A percentile compares a stretch with the other conserved stretches of the same genome.
Evolutionary conservation across 2,888 invertebrate species (phyloP).

Genomic region (Coleophora deauratella): DNA sequence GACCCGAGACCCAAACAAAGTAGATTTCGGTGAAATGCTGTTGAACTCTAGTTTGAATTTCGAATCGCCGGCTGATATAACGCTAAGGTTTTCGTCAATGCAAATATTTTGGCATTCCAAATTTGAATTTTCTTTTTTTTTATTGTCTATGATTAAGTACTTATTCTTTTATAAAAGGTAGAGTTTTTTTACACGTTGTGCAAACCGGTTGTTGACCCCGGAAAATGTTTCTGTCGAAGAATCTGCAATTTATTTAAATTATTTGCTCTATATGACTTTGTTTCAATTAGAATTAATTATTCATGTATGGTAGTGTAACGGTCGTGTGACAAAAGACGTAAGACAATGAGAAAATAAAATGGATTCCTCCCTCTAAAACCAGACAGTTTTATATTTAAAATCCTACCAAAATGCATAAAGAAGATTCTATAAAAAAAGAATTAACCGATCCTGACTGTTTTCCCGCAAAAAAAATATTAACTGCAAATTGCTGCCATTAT

Average conservation of each 20-base stretch:
- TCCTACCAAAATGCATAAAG: too few species aligned
- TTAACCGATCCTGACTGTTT: too few species aligned
- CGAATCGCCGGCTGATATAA: slow-evolving; percentile 32
- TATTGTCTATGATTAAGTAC: not conserved
- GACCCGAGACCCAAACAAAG: slow-evolving; percentile 72
- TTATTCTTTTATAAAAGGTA: too few species aligned
- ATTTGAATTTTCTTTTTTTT: slow-evolving; percentile 4
- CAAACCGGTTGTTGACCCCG: slow-evolving; percentile 54
- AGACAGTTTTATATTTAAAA: too few species aligned
- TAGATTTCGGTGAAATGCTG: slow-evolving; percentile 72
- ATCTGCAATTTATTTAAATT: not conserved
- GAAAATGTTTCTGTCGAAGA: slow-evolving; percentile 36
- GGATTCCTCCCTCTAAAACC: too few species aligned
- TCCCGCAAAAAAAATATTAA: too few species aligned
- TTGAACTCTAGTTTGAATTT: slow-evolving; percentile 65
- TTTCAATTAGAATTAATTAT: too few species aligned
- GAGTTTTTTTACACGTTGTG: slow-evolving; percentile 26
- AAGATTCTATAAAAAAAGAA: too few species aligned
- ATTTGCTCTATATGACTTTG: not conserved
- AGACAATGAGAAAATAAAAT: too few species aligned
- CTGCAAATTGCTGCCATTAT: too few species aligned
- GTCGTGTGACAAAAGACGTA: too few species aligned
- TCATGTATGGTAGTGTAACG: too few species aligned
- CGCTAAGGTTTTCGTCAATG: slow-evolving; percentile 39
- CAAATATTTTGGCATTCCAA: slow-evolving; percentile 41